These are phyloP conservation scores for Melanotaenia parkinsoni DNA, from an alignment of 2,797 vertebrate genomes.

Conservation along the genomic window DNA sequence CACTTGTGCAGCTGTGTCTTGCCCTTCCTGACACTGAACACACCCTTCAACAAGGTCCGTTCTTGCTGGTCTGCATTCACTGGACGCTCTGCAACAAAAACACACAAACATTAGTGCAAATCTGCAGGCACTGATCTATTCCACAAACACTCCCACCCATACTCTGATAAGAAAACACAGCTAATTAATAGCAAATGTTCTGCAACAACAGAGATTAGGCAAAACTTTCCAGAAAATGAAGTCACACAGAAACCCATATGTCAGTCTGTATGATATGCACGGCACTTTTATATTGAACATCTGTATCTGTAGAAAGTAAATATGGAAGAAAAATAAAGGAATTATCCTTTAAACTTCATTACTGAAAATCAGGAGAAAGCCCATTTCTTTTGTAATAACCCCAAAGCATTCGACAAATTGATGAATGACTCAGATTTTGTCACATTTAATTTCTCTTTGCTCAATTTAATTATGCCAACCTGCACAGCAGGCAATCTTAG, in stretches of 20 bases:
- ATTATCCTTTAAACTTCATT: constrained; percentile 4
- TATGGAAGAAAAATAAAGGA: constrained; percentile 6
- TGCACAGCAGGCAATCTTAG: constrained; percentile 37
- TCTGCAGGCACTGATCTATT: constrained; percentile 26
- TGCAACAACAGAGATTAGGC: constrained; percentile 24
- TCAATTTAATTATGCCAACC: constrained; percentile 59
- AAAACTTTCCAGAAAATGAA: constrained; percentile 58
- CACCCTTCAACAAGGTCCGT: constrained; percentile 90
- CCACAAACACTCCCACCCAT: constrained; percentile 9
- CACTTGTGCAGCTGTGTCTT: constrained; percentile 98
- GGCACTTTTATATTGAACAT: constrained; percentile 18
- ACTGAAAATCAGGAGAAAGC: not conserved
- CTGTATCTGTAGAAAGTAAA: constrained; percentile 13
- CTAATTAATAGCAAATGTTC: constrained; percentile 67
- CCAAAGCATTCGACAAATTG: constrained; percentile 38
- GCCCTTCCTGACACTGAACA: constrained; percentile 94
- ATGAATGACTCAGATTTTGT: constrained; percentile 70
- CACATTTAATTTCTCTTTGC: constrained; percentile 62
- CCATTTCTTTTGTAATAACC: not conserved
- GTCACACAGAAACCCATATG: constrained; percentile 52
- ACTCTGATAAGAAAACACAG: constrained; percentile 38
- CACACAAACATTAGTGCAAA: constrained; percentile 27
- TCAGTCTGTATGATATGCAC: constrained; percentile 36
- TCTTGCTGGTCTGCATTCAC: constrained; percentile 92
- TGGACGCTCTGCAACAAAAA: constrained; percentile 85